These are phyloP conservation scores for Leptodactylus fuscus DNA, from an alignment of 2,113 vertebrate genomes.

Conservation along the genomic window DNA sequence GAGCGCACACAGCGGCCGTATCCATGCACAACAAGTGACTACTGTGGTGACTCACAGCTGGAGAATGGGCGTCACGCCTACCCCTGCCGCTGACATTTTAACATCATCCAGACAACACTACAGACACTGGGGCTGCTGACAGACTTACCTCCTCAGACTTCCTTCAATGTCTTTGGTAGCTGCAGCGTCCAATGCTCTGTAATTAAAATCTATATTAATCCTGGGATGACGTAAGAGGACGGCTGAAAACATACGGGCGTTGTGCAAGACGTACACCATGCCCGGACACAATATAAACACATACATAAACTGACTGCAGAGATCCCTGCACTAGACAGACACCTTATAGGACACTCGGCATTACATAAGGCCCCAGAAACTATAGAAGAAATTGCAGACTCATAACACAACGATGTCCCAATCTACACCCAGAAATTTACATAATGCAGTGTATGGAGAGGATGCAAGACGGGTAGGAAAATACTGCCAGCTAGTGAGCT, in stretches of 20 bases:
- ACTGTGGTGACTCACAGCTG: not conserved
- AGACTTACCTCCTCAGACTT: conserved; percentile 87
- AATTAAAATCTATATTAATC: conserved; percentile 69
- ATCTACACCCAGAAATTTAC: not conserved
- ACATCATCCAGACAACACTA: not conserved
- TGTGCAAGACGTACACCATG: not conserved
- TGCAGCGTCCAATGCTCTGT: conserved; percentile 96
- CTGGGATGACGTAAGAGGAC: conserved; percentile 64
- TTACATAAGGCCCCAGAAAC: too few species aligned
- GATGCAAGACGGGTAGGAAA: too few species aligned
- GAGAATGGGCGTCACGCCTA: conserved; percentile 37
- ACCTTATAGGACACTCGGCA: not conserved
- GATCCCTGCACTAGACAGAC: not conserved
- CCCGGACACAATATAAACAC: not conserved
- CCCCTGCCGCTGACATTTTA: not conserved
- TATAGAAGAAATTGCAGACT: conserved; percentile 3
- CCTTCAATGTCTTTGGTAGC: conserved; percentile 97
- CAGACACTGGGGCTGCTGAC: not conserved
- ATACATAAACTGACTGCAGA: too few species aligned
- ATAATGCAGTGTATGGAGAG: not conserved
- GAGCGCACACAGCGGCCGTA: not conserved
- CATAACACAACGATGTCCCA: not conserved
- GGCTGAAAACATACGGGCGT: conserved; percentile 46
- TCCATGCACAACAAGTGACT: not conserved
- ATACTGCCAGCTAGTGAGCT: not conserved